These are phyloP conservation scores for Caenorhabditis inopinata DNA, from an alignment of 1,140 invertebrate genomes.

Conservation along the genomic window DNA sequence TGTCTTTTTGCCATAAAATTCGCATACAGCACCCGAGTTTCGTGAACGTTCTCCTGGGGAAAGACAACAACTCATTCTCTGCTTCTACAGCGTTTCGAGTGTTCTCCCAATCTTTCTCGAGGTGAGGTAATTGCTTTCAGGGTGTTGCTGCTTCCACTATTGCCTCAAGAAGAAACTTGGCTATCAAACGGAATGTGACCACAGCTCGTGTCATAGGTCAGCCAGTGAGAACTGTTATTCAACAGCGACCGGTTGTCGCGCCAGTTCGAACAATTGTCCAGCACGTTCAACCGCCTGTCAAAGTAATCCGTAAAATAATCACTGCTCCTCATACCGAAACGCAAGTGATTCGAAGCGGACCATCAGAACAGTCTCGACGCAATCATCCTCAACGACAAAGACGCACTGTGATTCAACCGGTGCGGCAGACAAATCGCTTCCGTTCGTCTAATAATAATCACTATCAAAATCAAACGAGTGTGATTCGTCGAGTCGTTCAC, in stretches of 20 bases:
- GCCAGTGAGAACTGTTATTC: not conserved
- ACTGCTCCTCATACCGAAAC: not conserved
- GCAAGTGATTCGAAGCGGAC: not conserved
- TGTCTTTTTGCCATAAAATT: not conserved
- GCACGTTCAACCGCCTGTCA: not conserved
- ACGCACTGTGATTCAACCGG: not conserved
- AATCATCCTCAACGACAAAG: not conserved
- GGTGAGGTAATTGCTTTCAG: slow-evolving; percentile 20
- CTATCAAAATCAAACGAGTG: not conserved
- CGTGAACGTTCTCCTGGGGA: not conserved
- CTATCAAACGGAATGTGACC: not conserved
- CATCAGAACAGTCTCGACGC: not conserved
- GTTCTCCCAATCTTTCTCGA: slow-evolving; percentile 14
- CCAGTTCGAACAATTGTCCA: not conserved
- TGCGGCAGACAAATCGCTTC: not conserved
- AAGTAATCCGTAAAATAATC: not conserved
- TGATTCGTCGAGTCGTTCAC: not conserved
- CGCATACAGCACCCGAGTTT: not conserved
- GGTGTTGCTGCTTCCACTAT: slow-evolving; percentile 9
- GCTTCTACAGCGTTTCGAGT: slow-evolving; percentile 2
- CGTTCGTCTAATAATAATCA: not conserved
- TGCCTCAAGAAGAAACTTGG: not conserved
- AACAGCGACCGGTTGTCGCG: not conserved
- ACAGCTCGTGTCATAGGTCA: not conserved
- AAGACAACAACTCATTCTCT: slow-evolving; percentile 5